Base-by-base conservation (phyloP, 2,888 invertebrate genomes). In the Caenorhabditis auriculariae region DNA sequence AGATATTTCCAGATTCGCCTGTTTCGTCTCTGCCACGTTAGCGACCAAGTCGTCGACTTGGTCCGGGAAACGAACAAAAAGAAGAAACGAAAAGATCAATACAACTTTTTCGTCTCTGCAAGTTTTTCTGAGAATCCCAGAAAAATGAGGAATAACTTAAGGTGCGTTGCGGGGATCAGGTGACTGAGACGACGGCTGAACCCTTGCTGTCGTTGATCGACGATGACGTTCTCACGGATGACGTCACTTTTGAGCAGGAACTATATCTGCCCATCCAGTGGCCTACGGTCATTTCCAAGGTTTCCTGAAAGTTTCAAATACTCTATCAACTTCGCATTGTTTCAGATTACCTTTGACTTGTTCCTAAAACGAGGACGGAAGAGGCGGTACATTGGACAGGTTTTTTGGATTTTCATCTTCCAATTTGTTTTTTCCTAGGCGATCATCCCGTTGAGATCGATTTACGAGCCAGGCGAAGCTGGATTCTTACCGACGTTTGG, bases 401-500 rank as follows among this genome's bases (percentile, higher is more conserved):
- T 51, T 15, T 5, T 12, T 41, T n/a, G n/a, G n/a, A n/a, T n/a
- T n/a, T n/a, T n/a, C n/a, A n/a, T n/a, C n/a, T n/a, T n/a, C 15
- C 17, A 9, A 15, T 9, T 17, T n/a, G 9, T 29, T 52, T 26
- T 43, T 53, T n/a, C n/a, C n/a, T n/a, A n/a, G 45, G 60, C 70
- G 4, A 49, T 52, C 2, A 42, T 73, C 26, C 60, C 62, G 4
- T 54, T 77, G 57, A 50, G 59, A 39, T 49, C 52, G 24, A 62
- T 77, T 27, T 75, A 75, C 43, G 69, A 69, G 26, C 61, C 72
- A 2, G 76, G 77, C 23, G 74, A 74, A 6, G 57, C 60, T 15
- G 76, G 76, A 32, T 76, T 60, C 49, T 56, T 77, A 44, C 76
- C 76, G 21, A 64, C 57, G 1, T 77, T 71, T 32, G 77, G 77